Conservation (phyloP, 2,797 vertebrate species). For the Geotrypetes seraphini region DNA sequence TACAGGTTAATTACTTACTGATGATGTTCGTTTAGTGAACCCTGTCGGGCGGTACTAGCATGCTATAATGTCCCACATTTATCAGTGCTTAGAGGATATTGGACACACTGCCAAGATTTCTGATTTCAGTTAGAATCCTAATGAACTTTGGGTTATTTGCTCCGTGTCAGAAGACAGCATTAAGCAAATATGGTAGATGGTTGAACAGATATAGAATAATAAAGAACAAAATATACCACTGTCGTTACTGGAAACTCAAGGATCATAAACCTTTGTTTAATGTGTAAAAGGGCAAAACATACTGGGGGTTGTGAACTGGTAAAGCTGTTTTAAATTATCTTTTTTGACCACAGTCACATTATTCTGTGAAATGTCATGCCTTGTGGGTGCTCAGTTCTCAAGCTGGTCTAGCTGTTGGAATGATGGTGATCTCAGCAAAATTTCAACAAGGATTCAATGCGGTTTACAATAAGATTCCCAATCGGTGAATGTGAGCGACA, state of each 20-base stretch:
- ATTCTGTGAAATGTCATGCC: conserved; percentile 44
- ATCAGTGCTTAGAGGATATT: no score
- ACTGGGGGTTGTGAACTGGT: conserved; percentile 3
- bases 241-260: conserved; percentile 80
- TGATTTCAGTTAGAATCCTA: conserved; percentile 90
- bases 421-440: conserved; percentile 24
- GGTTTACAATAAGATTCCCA: no score
- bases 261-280: conserved; percentile 51
- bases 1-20: no score
- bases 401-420: conserved; percentile 30
- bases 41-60: no score
- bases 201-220: conserved; percentile 90
- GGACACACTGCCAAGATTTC: conserved; percentile 91
- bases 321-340: conserved; percentile 15
- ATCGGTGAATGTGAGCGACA: no score
- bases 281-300: conserved; percentile 1
- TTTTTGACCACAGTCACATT: conserved; percentile 10
- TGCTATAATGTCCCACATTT: no score
- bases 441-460: no score
- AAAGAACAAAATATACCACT: conserved; percentile 83
- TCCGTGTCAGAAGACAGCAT: conserved; percentile 91
- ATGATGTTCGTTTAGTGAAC: no score
- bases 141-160: conserved; percentile 88
- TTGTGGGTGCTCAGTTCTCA: conserved; percentile 33
- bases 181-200: conserved; percentile 95